Evolutionary conservation across 2,888 invertebrate species (phyloP).

Genomic region (Zhengitettix transpicula): DNA sequence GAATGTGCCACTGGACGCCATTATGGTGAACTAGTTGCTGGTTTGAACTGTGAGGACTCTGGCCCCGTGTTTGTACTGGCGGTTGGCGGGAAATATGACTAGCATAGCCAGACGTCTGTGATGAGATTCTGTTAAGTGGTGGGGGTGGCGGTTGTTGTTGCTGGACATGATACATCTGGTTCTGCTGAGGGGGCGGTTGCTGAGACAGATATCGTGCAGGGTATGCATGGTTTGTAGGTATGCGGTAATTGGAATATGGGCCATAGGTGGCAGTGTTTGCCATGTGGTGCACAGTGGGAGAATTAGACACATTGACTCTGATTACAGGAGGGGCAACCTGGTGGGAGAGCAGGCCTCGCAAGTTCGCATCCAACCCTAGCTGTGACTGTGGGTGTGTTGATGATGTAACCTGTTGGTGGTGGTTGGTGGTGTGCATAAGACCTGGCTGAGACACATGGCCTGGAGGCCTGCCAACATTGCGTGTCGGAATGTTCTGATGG

Average conservation of each 20-base stretch:
- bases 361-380: conserved; percentile 21
- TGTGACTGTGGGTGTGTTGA: conserved; percentile 40
- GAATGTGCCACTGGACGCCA: conserved; percentile 22
- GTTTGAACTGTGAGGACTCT: conserved; percentile 9
- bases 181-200: no score
- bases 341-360: conserved; percentile 23
- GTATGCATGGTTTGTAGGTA: neutral
- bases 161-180: conserved; percentile 18
- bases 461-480: neutral
- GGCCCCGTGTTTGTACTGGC: conserved; percentile 1
- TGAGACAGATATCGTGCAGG: neutral
- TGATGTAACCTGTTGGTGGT: conserved; percentile 29
- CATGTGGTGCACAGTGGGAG: neutral
- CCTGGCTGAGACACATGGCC: neutral
- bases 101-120: neutral
- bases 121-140: conserved; percentile 15
- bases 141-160: conserved; percentile 25
- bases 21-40: conserved; percentile 19
- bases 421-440: neutral
- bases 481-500: conserved; percentile 17
- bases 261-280: neutral
- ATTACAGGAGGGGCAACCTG: conserved; percentile 2
- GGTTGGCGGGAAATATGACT: neutral
- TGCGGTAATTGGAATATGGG: neutral
- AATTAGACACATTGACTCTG: conserved; percentile 4